These are phyloP conservation scores for Sciaenops ocellatus DNA, from an alignment of 2,797 vertebrate genomes.

Conservation along the genomic window DNA sequence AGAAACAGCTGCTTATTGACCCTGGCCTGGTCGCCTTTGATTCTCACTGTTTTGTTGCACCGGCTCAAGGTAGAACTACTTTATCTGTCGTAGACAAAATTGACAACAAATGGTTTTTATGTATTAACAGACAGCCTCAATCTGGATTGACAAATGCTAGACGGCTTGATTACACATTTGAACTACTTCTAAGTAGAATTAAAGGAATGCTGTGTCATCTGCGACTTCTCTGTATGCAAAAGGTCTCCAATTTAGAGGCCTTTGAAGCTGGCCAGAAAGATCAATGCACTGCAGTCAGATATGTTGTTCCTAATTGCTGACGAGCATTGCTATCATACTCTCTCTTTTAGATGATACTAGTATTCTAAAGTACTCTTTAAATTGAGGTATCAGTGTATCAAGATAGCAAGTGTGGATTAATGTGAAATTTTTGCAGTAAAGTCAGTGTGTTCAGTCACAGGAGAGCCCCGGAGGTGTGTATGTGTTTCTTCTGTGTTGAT, in stretches of 20 bases:
- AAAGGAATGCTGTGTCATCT: conserved; percentile 66
- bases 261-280: conserved; percentile 64
- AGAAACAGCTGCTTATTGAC: conserved; percentile 31
- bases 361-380: conserved; percentile 23
- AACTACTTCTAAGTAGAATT: conserved; percentile 66
- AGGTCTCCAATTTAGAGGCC: conserved; percentile 37
- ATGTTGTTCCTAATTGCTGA: conserved; percentile 22
- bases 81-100: conserved; percentile 35
- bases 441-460: conserved; percentile 21
- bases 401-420: conserved; percentile 22
- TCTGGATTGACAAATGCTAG: conserved; percentile 59
- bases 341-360: conserved; percentile 7
- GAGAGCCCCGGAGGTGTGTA: conserved; percentile 28
- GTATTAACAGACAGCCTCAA: conserved; percentile 35
- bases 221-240: conserved; percentile 42
- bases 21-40: conserved; percentile 28
- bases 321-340: not conserved
- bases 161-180: conserved; percentile 62
- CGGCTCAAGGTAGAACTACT: conserved; percentile 43
- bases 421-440: conserved; percentile 20
- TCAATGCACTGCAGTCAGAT: conserved; percentile 51
- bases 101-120: conserved; percentile 58
- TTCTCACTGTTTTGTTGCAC: conserved; percentile 18
- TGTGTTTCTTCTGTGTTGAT: conserved; percentile 57
- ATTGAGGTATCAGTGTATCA: not conserved